These are phyloP conservation scores for Pygmarrhopalites habei DNA, from an alignment of 1,140 invertebrate genomes.

Conservation along the genomic window DNA sequence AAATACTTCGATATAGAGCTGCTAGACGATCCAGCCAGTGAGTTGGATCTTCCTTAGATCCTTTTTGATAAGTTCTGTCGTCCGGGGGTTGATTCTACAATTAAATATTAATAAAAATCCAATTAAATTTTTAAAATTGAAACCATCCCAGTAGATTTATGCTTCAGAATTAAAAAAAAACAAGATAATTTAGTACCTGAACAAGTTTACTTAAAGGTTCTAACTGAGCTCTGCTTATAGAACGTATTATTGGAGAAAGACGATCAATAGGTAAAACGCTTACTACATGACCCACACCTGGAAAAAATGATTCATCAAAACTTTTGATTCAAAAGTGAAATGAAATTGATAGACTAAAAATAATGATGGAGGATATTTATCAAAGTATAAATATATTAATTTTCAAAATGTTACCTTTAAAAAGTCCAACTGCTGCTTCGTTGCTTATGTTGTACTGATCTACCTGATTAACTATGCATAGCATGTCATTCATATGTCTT, in stretches of 20 bases:
- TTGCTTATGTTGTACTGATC: constrained; percentile 72
- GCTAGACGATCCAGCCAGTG: constrained; percentile 88
- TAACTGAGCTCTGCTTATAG: constrained; percentile 71
- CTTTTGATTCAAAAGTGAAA: too few relatives aligned
- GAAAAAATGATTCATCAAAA: too few relatives aligned
- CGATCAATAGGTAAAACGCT: constrained; percentile 54
- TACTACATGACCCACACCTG: constrained; percentile 60
- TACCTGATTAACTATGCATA: constrained; percentile 69
- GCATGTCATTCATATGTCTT: constrained; percentile 67
- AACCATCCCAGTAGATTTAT: too few relatives aligned
- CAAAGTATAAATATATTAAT: not conserved
- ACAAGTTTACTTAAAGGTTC: constrained; percentile 54
- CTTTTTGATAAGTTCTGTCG: constrained; percentile 43
- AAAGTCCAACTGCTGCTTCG: constrained; percentile 69
- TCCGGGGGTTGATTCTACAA: not conserved
- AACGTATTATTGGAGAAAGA: constrained; percentile 62
- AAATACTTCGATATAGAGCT: constrained; percentile 74
- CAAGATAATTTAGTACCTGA: constrained; percentile 13
- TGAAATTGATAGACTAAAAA: too few relatives aligned
- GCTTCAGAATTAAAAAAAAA: not conserved
- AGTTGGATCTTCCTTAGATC: constrained; percentile 66
- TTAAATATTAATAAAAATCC: too few relatives aligned
- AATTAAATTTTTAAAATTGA: too few relatives aligned
- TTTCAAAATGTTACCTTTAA: constrained; percentile 71
- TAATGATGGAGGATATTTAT: not conserved